Evolutionary conservation across 2,113 vertebrate genomes (phyloP), one percentile per base, ranked within the genome.

Genomic region (Sceloporus tristichus): DNA sequence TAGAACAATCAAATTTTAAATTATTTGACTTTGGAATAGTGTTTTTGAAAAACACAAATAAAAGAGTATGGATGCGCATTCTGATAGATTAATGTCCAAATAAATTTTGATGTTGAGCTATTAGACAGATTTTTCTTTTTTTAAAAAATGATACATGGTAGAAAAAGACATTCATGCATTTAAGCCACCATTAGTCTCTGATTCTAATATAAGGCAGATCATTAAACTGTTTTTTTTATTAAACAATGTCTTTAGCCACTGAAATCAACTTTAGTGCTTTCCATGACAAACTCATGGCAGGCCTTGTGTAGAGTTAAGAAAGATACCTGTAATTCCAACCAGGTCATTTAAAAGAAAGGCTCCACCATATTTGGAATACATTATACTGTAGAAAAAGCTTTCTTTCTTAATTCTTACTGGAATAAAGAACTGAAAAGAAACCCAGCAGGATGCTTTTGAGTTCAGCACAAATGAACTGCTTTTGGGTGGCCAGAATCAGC

Each of bases 91-190:
- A 25, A 91, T 95, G 97, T 94, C 85, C 86, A 95, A 94, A 94
- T 90, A 91, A 90, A 94, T 96, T 87, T 90, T 92, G 84, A 96
- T 94, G 86, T 95, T 94, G 92, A 96, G 91, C 93, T 93, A 93
- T 79, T 83, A 91, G 66, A 73, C 71, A 92, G 84, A 91, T 94
- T 92, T 68, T 40, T 21, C 27, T 73, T 74, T 34, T 90, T 74
- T 83, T 23, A 89, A 94, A 94, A 91, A 91, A 94, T 93, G 95
- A 53, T 70, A 92, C 87, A 82, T 93, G 93, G 92, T 96, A 95
- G 93, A 96, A 95, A 95, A 94, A 95, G 94, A 96, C 95, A 97
- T 96, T 97, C 96, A 96, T 97, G 96, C 96, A 97, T 92, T 94
- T 95, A 96, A 97, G 95, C 93, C 95, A 96, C 95, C 95, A 89